A percentile compares a stretch with the other conserved stretches of the same genome.
Conservation (phyloP, 2,113 vertebrate species). For the Hylia prasina region DNA sequence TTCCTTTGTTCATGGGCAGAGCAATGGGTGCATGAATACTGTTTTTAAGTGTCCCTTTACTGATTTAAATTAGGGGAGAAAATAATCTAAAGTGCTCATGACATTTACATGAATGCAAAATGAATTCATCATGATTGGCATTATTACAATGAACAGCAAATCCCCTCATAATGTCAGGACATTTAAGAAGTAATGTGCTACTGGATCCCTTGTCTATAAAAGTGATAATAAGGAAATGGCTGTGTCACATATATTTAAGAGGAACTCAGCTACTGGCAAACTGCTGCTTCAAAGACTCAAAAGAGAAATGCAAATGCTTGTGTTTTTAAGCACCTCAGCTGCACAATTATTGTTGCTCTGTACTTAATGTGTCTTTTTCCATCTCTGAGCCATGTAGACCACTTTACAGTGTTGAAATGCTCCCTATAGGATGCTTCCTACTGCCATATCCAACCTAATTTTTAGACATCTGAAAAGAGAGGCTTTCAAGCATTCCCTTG, state of each 20-base stretch:
- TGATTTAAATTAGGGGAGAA: constrained; percentile 54
- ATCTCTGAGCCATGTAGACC: neutral
- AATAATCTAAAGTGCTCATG: constrained; percentile 20
- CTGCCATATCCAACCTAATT: neutral
- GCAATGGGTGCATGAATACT: neutral
- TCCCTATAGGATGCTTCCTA: neutral
- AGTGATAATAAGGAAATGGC: constrained; percentile 44
- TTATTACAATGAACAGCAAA: constrained; percentile 59
- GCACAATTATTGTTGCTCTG: neutral
- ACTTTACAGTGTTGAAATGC: neutral
- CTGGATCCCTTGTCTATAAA: constrained; percentile 46
- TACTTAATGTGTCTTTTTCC: neutral
- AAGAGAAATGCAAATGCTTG: neutral
- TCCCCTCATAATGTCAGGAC: constrained; percentile 49
- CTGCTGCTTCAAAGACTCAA: constrained; percentile 6
- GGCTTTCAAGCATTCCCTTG: neutral
- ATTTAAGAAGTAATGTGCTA: constrained; percentile 57
- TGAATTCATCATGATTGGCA: constrained; percentile 36
- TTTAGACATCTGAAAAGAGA: neutral
- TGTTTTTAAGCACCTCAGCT: neutral
- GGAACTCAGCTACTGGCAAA: neutral
- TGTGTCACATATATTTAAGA: constrained; percentile 34
- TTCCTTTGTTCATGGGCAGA: neutral
- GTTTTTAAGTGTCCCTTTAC: constrained; percentile 57
- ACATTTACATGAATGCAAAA: constrained; percentile 64